Base-by-base conservation (phyloP, 2,113 vertebrate genomes). In the Egretta garzetta region DNA sequence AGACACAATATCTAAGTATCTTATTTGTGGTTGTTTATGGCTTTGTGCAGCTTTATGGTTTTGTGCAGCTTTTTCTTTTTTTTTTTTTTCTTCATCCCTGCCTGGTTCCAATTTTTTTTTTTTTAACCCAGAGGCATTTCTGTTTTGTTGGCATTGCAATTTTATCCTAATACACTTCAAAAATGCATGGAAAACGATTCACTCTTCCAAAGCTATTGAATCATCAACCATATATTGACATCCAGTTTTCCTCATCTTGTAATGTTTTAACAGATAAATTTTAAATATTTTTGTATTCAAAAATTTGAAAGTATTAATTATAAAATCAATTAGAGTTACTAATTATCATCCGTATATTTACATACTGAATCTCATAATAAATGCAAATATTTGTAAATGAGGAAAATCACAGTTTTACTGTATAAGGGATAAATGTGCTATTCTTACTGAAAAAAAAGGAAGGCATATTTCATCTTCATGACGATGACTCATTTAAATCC, bases 171-270 rank as follows among this genome's bases (percentile, higher is more conserved):
- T n/a, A 67, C 2, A 14, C 70, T 93, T 93, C 88, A 68, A 90
- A 90, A 96, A 77, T 83, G n/a, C n/a, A 88, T 92, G 47, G 71
- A 52, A 97, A 95, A 86, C 80, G 0, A 90, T 86, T 82, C 73
- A 70, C 6, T 90, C 39, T 59, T 87, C 63, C 39, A 67, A 85
- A n/a, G 37, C 9, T 91, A 76, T 80, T 80, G 56, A 80, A 49
- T 91, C 55, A 71, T 80, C 24, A 41, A 62, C 45, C 22, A 76
- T 74, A 72, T 47, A 91, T 7, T 73, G 35, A 47, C n/a, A 76
- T 18, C 8, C 12, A 59, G 33, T 52, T 66, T 86, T 88, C 30
- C 14, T 88, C 47, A 70, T 60, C 18, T 66, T 62, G 5, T 56
- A 58, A 70, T 6, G 19, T 72, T 93, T 83, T 63, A 76, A 53